These are phyloP conservation scores for Drosophila simulans DNA, from an alignment of 1,140 invertebrate species.

Conservation along the genomic window DNA sequence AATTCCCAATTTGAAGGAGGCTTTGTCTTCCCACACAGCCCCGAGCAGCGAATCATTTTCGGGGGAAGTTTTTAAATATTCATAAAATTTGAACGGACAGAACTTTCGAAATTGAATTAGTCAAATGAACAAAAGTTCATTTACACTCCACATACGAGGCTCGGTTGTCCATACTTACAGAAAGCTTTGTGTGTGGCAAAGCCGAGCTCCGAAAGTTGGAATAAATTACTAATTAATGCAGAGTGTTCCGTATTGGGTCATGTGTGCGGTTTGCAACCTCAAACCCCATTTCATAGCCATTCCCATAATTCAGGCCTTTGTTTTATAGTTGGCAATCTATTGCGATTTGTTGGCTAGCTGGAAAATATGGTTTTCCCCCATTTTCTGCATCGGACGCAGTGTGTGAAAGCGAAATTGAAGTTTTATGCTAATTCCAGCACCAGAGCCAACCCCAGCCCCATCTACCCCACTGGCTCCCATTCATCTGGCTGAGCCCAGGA, in stretches of 20 bases:
- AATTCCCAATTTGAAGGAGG: conserved; percentile 77
- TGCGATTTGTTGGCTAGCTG: conserved; percentile 63
- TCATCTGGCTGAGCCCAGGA: conserved; percentile 31
- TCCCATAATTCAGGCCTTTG: conserved; percentile 31
- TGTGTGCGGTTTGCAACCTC: conserved; percentile 8
- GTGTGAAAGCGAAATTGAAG: conserved; percentile 71
- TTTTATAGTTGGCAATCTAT: conserved; percentile 73
- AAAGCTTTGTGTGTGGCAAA: conserved; percentile 29
- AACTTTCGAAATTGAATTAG: conserved; percentile 78
- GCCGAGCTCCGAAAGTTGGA: conserved; percentile 47
- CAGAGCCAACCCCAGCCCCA: conserved; percentile 17
- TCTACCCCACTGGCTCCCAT: conserved; percentile 5
- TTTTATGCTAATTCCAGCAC: conserved; percentile 76
- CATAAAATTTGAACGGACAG: conserved; percentile 71
- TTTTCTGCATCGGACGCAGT: conserved; percentile 51
- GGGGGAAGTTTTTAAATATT: conserved; percentile 73
- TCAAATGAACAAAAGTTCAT: conserved; percentile 77
- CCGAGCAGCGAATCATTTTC: conserved; percentile 59
- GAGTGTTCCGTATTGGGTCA: conserved; percentile 28
- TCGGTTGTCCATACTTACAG: conserved; percentile 18
- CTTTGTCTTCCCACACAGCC: conserved; percentile 59
- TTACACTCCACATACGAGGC: conserved; percentile 36
- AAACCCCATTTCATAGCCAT: neutral
- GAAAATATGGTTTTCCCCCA: conserved; percentile 55
- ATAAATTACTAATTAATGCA: conserved; percentile 76